phyloP scores from a whole-genome alignment of 53 echinoderm and acorn worm genomes.

The Patiria pectinifera region DNA sequence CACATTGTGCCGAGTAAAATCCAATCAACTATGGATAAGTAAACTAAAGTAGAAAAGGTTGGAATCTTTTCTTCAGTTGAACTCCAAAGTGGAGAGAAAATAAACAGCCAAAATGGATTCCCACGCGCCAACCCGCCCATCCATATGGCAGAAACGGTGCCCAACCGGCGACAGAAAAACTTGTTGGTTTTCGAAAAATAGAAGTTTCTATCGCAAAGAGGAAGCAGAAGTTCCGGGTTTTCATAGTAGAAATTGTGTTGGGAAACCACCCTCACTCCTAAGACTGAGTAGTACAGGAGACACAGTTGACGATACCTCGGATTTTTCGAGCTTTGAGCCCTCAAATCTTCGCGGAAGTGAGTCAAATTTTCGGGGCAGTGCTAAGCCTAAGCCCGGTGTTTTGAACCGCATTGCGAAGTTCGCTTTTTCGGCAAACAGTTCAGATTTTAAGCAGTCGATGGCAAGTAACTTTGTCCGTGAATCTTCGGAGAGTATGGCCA shows the following conservation, averaged over 20 bases:
- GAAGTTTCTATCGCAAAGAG: not conserved
- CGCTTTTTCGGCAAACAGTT: slow-evolving; percentile 7
- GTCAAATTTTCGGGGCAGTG: not conserved
- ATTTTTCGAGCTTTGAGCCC: slow-evolving; percentile 16
- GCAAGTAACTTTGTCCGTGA: not conserved
- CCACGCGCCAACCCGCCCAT: not conserved
- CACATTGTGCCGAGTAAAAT: slow-evolving; percentile 4
- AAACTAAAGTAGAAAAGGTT: not conserved
- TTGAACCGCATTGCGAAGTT: slow-evolving; percentile 24
- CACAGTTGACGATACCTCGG: slow-evolving; percentile 54
- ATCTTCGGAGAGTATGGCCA: not conserved
- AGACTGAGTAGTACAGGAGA: slow-evolving; percentile 61
- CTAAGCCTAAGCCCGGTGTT: not conserved
- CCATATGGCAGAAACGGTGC: slow-evolving; percentile 33
- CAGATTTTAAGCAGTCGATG: not conserved
- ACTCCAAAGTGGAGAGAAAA: not conserved
- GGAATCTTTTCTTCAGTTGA: not conserved
- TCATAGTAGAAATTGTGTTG: not conserved
- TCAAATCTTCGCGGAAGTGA: slow-evolving; percentile 22
- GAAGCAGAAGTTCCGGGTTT: not conserved
- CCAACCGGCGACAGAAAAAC: not conserved
- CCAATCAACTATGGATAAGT: slow-evolving; percentile 23
- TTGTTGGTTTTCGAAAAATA: slow-evolving; percentile 21
- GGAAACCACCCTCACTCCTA: slow-evolving; percentile 29
- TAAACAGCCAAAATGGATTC: slow-evolving; percentile 21